Base-by-base conservation (phyloP, 2,797 vertebrate genomes). In the Austrolebias charrua region DNA sequence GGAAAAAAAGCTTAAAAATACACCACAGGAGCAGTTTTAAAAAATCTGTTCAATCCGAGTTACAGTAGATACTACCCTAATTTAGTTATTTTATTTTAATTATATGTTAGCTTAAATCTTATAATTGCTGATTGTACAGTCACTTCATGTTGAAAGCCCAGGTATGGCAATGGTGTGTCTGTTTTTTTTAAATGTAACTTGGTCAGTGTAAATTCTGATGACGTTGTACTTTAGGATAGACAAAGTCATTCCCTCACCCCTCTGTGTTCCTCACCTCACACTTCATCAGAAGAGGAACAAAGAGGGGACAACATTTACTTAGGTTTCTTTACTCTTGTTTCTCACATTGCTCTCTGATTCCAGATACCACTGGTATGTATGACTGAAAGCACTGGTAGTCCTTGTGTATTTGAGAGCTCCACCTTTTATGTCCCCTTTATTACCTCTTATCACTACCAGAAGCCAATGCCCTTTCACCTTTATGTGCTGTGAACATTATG, bases 321-420 rank as follows among this genome's bases (percentile, higher is more conserved):
- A 87, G 79, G 91, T 94, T 90, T 94, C 78, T 94, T 87, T 92
- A 85, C 92, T 94, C 71, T 88, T 95, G 87, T 92, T 88, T 90
- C 87, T 91, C 85, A 90, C 90, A 86, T 90, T 90, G 93, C 92
- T 87, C 80, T 86, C 90, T 82, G 84, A 66, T 89, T 88, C 85
- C 93, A 96, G 95, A 96, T 91, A 90, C 91, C 85, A 93, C 95
- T 65, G 95, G 95, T 96, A 96, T 80, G 95, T 95, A 95, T 92
- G 75, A 69, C 65, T 79, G 71, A 80, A 83, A 76, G 56, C 72
- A 68, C 65, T 70, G 67, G 58, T 83, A 70, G 74, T 69, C 78
- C 61, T n/a, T 73, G 55, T 83, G 68, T 75, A 71, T 82, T 66
- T 78, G 44, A 82, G 60, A 63, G 7, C 24, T 55, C 47, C 70